These are phyloP conservation scores for Rhagium mordax DNA, from an alignment of 2,888 invertebrate genomes.

Conservation along the genomic window DNA sequence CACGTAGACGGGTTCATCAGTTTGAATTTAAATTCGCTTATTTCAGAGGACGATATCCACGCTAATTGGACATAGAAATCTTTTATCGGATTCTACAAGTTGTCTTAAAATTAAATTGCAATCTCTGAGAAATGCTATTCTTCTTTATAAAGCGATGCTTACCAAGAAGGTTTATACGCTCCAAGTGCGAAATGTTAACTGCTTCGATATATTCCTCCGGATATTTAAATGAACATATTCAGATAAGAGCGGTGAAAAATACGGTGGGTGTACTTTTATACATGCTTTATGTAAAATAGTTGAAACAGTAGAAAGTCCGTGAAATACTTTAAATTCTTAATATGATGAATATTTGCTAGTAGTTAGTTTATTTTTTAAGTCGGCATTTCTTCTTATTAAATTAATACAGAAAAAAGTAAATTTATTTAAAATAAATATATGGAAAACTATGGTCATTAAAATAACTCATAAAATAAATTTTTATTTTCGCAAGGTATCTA, in stretches of 20 bases:
- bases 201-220: conserved; percentile 14
- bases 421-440: too few species aligned
- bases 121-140: conserved; percentile 48
- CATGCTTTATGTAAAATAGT: not conserved
- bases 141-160: conserved; percentile 44
- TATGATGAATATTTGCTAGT: too few species aligned
- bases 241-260: not conserved
- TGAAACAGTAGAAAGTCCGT: too few species aligned
- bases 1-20: conserved; percentile 48
- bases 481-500: too few species aligned
- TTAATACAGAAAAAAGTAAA: too few species aligned
- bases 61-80: conserved; percentile 56
- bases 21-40: conserved; percentile 62
- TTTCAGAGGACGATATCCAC: conserved; percentile 52
- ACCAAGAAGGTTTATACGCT: conserved; percentile 43
- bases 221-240: conserved; percentile 7
- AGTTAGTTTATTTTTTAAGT: too few species aligned
- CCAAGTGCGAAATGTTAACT: conserved; percentile 45
- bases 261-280: not conserved
- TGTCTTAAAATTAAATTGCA: conserved; percentile 52
- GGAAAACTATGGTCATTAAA: too few species aligned
- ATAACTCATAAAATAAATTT: too few species aligned
- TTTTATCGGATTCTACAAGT: conserved; percentile 51
- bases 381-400: too few species aligned
- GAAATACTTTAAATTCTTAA: not conserved